Evolutionary conservation across 2,888 invertebrate species (phyloP).

Genomic region (Cryptus armator): DNA sequence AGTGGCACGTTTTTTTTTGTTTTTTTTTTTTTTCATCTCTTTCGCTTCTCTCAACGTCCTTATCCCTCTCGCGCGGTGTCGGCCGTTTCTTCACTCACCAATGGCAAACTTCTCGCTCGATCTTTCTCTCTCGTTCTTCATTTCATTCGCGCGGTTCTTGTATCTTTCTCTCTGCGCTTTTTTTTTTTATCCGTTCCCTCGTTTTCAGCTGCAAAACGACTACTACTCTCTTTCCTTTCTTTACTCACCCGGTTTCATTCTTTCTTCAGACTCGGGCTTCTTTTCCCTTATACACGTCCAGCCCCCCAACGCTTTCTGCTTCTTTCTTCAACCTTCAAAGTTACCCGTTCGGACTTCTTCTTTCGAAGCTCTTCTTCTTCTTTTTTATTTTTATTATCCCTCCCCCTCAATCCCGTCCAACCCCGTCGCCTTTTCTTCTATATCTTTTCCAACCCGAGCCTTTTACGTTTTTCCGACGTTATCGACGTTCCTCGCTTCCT

Average conservation of each 20-base stretch:
- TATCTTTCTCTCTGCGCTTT: not conserved
- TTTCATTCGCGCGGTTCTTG: not conserved
- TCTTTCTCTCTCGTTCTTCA: conserved; percentile 25
- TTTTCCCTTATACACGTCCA: not conserved
- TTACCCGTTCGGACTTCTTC: conserved; percentile 6
- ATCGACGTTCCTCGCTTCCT: conserved; percentile 82
- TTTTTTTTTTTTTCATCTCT: conserved; percentile 41
- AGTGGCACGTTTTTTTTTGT: conserved; percentile 34
- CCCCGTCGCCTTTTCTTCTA: not conserved
- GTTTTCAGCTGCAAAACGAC: conserved; percentile 28
- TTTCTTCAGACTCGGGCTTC: not conserved
- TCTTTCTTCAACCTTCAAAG: too few species aligned
- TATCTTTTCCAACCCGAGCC: conserved; percentile 71
- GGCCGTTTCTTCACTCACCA: conserved; percentile 38
- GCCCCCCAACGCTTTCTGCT: too few species aligned
- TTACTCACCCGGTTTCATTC: conserved; percentile 10
- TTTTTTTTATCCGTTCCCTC: conserved; percentile 25
- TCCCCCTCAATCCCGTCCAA: not conserved
- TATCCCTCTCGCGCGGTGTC: conserved; percentile 22
- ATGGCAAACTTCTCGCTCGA: conserved; percentile 39
- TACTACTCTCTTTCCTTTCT: conserved; percentile 26
- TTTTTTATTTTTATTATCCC: not conserved
- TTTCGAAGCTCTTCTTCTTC: conserved; percentile 23
- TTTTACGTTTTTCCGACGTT: conserved; percentile 84
- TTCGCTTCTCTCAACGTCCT: conserved; percentile 27